Conservation (phyloP, 64 coral and sea anemone genomes). For the Stichodactyla mertensii region DNA sequence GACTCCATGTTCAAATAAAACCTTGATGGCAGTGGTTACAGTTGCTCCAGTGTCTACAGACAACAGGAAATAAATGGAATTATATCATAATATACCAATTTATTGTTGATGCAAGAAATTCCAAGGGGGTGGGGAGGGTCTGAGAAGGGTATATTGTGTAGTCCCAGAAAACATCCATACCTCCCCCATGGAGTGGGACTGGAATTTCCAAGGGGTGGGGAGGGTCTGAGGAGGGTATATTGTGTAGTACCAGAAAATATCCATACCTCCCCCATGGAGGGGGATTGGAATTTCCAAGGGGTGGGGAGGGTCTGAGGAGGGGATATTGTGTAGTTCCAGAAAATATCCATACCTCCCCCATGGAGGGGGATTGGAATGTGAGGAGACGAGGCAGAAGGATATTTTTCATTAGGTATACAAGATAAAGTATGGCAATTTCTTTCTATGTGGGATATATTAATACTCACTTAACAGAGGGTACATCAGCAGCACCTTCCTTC, state of each 20-base stretch:
- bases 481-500: conserved; percentile 89
- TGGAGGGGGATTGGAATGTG: background rate
- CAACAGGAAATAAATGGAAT: conserved; percentile 12
- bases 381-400: background rate
- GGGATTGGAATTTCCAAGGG: too few species aligned
- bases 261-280: conserved; percentile 1
- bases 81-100: background rate
- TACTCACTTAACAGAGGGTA: conserved; percentile 94
- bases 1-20: conserved; percentile 86
- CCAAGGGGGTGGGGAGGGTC: background rate
- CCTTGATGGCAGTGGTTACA: conserved; percentile 72
- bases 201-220: background rate
- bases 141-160: too few species aligned
- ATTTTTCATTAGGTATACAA: background rate
- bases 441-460: background rate
- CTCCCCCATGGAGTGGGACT: background rate
- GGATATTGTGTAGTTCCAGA: background rate
- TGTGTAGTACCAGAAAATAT: background rate
- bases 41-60: conserved; percentile 88
- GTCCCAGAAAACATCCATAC: background rate
- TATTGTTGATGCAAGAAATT: too few species aligned
- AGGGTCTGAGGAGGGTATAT: background rate
- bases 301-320: background rate
- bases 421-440: too few species aligned
- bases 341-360: conserved; percentile 4